A percentile compares a stretch with the other conserved stretches of the same genome.
These are phyloP conservation scores for Antennarius maculatus DNA, from an alignment of 2,797 vertebrate genomes.

Conservation along the genomic window DNA sequence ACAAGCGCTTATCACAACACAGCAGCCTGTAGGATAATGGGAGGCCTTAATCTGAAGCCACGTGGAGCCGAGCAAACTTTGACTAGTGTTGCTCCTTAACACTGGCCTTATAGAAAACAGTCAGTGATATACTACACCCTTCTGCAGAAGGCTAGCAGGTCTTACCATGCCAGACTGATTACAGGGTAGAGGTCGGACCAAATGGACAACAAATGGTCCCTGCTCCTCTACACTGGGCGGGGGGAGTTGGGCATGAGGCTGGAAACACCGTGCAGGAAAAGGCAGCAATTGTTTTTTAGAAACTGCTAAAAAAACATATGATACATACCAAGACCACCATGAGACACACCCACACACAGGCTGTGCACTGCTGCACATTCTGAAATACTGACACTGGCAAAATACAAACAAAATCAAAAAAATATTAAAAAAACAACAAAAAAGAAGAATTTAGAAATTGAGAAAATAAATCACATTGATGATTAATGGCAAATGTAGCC, in stretches of 20 bases:
- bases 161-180: slow-evolving; percentile 76
- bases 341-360: slow-evolving; percentile 32
- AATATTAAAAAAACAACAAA: background rate
- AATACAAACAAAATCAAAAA: slow-evolving; percentile 37
- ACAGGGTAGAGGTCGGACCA: slow-evolving; percentile 76
- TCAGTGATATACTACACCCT: slow-evolving; percentile 74
- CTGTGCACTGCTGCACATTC: slow-evolving; percentile 15
- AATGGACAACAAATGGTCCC: slow-evolving; percentile 78
- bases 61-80: slow-evolving; percentile 73
- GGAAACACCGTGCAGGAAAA: slow-evolving; percentile 52
- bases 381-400: slow-evolving; percentile 31
- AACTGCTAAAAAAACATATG: slow-evolving; percentile 44
- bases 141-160: slow-evolving; percentile 69
- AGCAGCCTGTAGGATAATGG: slow-evolving; percentile 70
- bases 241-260: slow-evolving; percentile 58
- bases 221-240: slow-evolving; percentile 58
- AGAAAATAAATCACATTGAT: slow-evolving; percentile 14
- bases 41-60: slow-evolving; percentile 77
- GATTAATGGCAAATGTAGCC: slow-evolving; percentile 35
- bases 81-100: slow-evolving; percentile 61
- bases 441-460: slow-evolving; percentile 4
- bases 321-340: slow-evolving; percentile 47
- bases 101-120: slow-evolving; percentile 68
- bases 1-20: slow-evolving; percentile 79
- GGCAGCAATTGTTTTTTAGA: slow-evolving; percentile 55